These are phyloP conservation scores for Cliona cf. orientalis DNA, from an alignment of 37 sponge, comb jelly and placozoan genomes.

Conservation along the genomic window DNA sequence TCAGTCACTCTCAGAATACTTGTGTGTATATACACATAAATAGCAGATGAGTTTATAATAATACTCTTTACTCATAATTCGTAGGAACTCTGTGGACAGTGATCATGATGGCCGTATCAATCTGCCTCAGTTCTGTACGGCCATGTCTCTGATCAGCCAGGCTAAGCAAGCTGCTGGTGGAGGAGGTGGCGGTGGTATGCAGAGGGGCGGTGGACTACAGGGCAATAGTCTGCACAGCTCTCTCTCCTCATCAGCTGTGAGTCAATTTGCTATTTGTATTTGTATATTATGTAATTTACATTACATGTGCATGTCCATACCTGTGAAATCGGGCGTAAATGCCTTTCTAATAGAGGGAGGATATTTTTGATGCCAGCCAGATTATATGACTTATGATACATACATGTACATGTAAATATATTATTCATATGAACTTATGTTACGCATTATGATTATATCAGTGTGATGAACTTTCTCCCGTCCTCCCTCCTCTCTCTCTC, in stretches of 20 bases:
- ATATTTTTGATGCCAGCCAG: no score
- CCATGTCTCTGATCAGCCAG: constrained; percentile 55
- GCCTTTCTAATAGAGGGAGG: no score
- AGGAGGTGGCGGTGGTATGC: background rate
- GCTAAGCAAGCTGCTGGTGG: constrained; percentile 31
- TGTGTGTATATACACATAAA: background rate
- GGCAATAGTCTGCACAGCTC: background rate
- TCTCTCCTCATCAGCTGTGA: background rate
- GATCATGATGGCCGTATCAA: constrained; percentile 73
- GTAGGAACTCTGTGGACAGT: constrained; percentile 55
- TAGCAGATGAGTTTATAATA: background rate
- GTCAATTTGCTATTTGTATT: no score
- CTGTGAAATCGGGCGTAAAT: background rate
- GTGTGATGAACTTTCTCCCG: no score
- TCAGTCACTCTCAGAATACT: background rate
- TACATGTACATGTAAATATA: no score
- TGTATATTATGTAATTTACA: no score
- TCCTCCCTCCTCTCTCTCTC: no score
- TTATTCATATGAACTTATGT: no score
- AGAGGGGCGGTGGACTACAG: no score
- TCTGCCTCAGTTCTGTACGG: constrained; percentile 52
- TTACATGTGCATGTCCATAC: background rate
- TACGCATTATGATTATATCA: no score
- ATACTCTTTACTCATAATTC: no score
- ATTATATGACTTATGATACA: no score